phyloP scores from a whole-genome alignment of 2,797 vertebrate species.

The Aplochiton taeniatus region DNA sequence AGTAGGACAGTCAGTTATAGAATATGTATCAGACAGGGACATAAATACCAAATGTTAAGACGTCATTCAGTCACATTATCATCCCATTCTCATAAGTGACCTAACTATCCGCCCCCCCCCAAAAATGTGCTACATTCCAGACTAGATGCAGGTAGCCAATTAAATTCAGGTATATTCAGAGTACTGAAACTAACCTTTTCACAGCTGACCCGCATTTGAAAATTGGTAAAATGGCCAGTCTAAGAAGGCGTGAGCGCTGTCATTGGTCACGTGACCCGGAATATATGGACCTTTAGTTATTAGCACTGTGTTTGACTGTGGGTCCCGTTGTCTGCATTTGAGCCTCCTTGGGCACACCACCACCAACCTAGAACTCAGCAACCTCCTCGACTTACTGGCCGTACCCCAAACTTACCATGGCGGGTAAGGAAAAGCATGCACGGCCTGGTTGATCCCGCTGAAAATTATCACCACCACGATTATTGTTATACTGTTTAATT shows the following conservation, averaged over 20 bases:
- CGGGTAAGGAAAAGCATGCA: constrained; percentile 58
- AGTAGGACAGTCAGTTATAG: too few species aligned
- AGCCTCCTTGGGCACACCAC: constrained; percentile 53
- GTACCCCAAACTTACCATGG: constrained; percentile 57
- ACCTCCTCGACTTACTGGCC: constrained; percentile 27
- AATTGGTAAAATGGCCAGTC: not conserved
- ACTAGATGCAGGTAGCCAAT: too few species aligned
- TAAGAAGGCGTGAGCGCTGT: constrained; percentile 58
- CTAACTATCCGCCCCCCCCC: too few species aligned
- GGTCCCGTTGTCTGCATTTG: constrained; percentile 22
- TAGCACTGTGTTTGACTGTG: constrained; percentile 41
- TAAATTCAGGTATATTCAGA: too few species aligned
- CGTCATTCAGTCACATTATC: too few species aligned
- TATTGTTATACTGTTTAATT: not conserved
- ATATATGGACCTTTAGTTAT: constrained; percentile 65
- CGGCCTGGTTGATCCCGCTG: not conserved
- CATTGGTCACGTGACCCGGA: constrained; percentile 71
- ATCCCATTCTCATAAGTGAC: too few species aligned
- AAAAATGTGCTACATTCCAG: too few species aligned
- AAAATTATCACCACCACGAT: not conserved
- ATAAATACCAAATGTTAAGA: too few species aligned
- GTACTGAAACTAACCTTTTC: too few species aligned
- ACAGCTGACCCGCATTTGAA: too few species aligned
- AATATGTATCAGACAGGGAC: too few species aligned
- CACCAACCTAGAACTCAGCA: constrained; percentile 16